Evolutionary conservation across 37 sponge, comb jelly and placozoan genomes (phyloP), one percentile per base, ranked within the genome.

Genomic region (Aphrocallistes beatrix): DNA sequence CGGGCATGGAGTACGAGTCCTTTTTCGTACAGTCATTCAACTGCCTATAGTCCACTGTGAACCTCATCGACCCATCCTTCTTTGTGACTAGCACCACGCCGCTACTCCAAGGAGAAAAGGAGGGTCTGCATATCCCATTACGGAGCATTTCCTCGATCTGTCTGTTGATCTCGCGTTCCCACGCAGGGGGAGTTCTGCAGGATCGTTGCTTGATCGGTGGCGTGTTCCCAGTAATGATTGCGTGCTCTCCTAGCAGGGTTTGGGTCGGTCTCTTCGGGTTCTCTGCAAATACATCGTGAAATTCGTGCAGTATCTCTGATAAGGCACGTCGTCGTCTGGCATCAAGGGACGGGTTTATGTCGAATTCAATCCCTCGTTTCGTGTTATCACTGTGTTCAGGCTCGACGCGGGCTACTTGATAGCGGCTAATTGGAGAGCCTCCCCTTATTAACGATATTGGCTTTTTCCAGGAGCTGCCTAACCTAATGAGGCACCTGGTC

Each of bases 1-100:
- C 75, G 3, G 75, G 75, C 75, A 60, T 60, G 75, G 75, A 60
- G n/a, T 60, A 60, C 8, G 75, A 60, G 34, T 60, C 8, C n/a
- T 60, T 60, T 28, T 60, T 60, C 34, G 75, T 60, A 21, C 10
- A 3, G 21, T 60, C 75, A 13, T 60, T 60, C 17, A 60, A 13
- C 8, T 19, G 28, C 34, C 75, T 21, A 13, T 60, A 60, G 34
- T 60, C 75, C 6, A 60, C n/a, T 6, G 21, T 30, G 3, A 60
- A 60, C 75, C 75, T 19, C 8, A 60, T 32, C 25, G 75, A 19
- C 32, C 75, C 8, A n/a, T n/a, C n/a, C n/a, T n/a, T n/a, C n/a
- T n/a, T n/a, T n/a, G n/a, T n/a, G n/a, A n/a, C n/a, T n/a, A n/a
- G n/a, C n/a, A 60, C 75, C 10, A 60, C 34, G 17, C 28, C 10